A percentile compares a stretch with the other conserved stretches of the same genome.
phyloP scores from a whole-genome alignment of 2,113 vertebrate species.

The Craseonycteris thonglongyai region DNA sequence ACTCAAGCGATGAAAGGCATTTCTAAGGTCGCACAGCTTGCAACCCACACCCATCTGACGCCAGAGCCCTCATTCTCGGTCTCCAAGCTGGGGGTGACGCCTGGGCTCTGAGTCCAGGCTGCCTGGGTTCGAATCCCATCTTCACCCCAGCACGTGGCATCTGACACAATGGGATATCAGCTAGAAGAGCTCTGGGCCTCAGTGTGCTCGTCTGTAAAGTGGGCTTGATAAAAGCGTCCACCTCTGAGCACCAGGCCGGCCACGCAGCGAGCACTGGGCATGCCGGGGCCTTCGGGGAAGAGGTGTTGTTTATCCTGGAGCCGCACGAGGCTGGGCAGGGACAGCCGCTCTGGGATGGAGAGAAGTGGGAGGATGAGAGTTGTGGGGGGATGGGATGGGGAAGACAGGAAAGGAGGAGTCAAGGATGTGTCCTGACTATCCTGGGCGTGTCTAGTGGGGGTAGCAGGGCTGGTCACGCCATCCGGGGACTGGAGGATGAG shows the following conservation, averaged over 20 bases:
- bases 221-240: not conserved
- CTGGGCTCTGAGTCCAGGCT: not conserved
- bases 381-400: not conserved
- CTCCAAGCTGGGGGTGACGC: not conserved
- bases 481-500: not conserved
- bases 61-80: not conserved
- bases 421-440: not conserved
- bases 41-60: rapidly evolving
- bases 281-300: not conserved
- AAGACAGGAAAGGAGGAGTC: not conserved
- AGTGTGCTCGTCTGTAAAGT: not conserved
- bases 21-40: not conserved
- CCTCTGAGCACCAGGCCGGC: too few species aligned
- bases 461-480: too few species aligned
- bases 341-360: not conserved
- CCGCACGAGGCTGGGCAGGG: not conserved
- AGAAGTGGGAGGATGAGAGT: not conserved
- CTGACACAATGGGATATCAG: not conserved
- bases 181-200: not conserved
- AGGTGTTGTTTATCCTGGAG: rapidly evolving
- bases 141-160: not conserved
- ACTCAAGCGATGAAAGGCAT: not conserved
- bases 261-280: rapidly evolving
- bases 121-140: not conserved
- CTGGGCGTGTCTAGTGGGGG: rapidly evolving